Percentiles rank a stretch among this genome's conserved stretches.
Evolutionary conservation across 2,113 vertebrate genomes (phyloP).

Genomic region (Octodon degus): DNA sequence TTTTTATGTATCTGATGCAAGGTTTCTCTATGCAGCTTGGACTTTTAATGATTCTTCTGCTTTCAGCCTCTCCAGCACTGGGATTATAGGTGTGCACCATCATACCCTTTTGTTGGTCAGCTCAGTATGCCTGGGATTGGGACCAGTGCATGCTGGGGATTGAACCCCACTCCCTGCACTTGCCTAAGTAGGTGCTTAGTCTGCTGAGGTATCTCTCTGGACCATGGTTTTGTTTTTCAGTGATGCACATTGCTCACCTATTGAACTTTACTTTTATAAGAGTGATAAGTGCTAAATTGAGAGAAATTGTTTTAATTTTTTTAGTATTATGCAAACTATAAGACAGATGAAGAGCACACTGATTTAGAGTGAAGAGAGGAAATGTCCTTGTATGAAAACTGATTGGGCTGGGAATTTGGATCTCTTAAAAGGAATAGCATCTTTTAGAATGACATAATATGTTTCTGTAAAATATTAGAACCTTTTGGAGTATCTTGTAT

Average conservation of each 20-base stretch:
- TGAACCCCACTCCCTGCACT: too few species aligned
- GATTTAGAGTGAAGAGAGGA: not conserved
- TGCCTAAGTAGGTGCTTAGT: too few species aligned
- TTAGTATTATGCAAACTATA: not conserved
- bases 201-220: too few species aligned
- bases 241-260: not conserved
- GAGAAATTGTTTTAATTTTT: not conserved
- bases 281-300: not conserved
- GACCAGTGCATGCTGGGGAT: too few species aligned
- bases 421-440: not conserved
- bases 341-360: not conserved
- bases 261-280: not conserved
- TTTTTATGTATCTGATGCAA: too few species aligned
- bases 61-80: too few species aligned
- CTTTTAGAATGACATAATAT: not conserved
- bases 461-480: not conserved
- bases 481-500: not conserved
- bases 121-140: too few species aligned
- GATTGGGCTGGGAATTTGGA: not conserved
- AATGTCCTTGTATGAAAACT: not conserved
- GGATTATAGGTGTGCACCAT: too few species aligned
- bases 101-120: too few species aligned
- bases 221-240: not conserved
- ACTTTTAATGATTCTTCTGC: too few species aligned
- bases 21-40: too few species aligned